These are phyloP conservation scores for Centroberyx gerrardi DNA, from an alignment of 2,797 vertebrate species.

Conservation along the genomic window DNA sequence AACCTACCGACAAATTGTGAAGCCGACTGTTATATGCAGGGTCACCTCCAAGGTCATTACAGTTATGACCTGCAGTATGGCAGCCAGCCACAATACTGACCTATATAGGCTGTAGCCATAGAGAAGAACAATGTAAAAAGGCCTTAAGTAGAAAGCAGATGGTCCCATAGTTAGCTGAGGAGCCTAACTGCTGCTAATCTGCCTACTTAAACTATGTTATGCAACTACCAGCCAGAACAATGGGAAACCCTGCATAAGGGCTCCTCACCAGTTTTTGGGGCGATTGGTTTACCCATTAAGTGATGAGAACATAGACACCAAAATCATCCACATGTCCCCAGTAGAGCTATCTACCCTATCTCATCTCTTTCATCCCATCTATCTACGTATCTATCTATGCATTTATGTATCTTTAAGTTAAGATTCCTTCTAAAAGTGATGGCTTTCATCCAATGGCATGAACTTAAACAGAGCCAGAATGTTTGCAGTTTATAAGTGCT, in stretches of 20 bases:
- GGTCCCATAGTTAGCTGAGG: slow-evolving; percentile 54
- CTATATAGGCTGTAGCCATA: slow-evolving; percentile 52
- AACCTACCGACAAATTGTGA: slow-evolving; percentile 33
- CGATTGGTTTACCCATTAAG: no score
- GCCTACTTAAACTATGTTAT: slow-evolving; percentile 22
- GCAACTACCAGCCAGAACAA: slow-evolving; percentile 54
- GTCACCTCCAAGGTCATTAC: slow-evolving; percentile 42
- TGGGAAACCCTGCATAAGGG: slow-evolving; percentile 32
- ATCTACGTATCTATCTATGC: no score
- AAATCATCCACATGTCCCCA: no score
- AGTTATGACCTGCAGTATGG: slow-evolving; percentile 58
- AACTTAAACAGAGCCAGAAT: no score
- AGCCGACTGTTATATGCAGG: slow-evolving; percentile 48
- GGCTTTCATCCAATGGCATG: no score
- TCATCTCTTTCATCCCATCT: no score
- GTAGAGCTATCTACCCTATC: no score
- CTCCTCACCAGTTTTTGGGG: neutral
- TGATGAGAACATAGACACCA: no score
- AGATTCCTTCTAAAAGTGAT: no score
- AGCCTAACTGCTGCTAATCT: slow-evolving; percentile 62
- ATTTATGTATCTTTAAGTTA: no score
- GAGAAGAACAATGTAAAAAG: slow-evolving; percentile 5
- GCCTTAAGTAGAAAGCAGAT: slow-evolving; percentile 63
- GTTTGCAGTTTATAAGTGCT: no score
- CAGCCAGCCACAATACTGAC: slow-evolving; percentile 49